A percentile compares a stretch with the other conserved stretches of the same genome.
Evolutionary conservation across 2,888 invertebrate species (phyloP).

Genomic region (Drosophila cognata): DNA sequence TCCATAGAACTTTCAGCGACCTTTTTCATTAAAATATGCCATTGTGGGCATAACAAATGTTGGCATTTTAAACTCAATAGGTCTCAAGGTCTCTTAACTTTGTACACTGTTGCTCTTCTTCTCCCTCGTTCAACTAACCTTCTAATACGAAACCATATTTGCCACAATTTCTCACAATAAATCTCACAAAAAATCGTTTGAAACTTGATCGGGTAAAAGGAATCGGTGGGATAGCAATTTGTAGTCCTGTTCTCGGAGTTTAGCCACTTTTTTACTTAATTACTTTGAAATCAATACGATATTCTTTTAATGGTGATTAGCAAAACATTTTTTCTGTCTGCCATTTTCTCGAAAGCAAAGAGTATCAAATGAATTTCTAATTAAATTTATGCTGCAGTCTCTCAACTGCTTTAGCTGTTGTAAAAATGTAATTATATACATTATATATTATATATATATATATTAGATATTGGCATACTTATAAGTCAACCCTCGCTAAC

Average conservation of each 20-base stretch:
- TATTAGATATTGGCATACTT: not conserved
- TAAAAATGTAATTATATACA: not conserved
- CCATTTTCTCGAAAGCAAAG: not conserved
- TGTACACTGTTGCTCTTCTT: not conserved
- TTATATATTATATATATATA: not conserved
- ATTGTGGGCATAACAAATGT: not conserved
- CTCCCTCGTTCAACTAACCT: not conserved
- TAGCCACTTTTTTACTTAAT: not conserved
- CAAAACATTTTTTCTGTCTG: not conserved
- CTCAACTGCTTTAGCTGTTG: not conserved
- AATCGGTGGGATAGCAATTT: not conserved
- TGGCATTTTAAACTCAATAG: not conserved
- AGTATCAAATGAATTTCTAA: not conserved
- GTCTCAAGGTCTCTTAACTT: not conserved
- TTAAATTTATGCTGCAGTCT: not conserved
- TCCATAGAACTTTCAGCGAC: slow-evolving; percentile 6
- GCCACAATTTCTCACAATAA: not conserved
- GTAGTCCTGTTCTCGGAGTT: not conserved
- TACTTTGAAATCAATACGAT: not conserved
- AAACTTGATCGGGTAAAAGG: not conserved
- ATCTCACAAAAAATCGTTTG: not conserved
- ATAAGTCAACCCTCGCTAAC: slow-evolving; percentile 21
- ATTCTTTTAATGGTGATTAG: not conserved
- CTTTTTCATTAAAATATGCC: not conserved
- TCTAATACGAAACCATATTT: not conserved